A percentile compares a stretch with the other conserved stretches of the same genome.
Conservation (phyloP, 1,140 invertebrate species). For the Zaprionus nigranus region DNA sequence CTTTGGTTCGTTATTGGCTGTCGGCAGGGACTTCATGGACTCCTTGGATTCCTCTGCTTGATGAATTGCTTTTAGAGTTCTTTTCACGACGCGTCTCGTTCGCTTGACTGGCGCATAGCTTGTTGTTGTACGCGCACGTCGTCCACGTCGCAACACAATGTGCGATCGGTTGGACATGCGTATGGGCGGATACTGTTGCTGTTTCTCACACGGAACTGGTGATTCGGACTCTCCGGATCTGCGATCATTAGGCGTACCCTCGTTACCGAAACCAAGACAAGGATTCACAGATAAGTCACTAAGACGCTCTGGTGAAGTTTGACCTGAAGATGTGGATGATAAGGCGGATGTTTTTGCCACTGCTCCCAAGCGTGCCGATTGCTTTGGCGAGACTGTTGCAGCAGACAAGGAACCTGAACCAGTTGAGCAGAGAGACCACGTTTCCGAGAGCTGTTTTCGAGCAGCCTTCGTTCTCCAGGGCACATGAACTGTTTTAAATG, state of each 20-base stretch:
- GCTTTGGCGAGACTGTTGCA: background rate
- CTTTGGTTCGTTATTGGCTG: background rate
- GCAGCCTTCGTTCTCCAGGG: conserved; percentile 73
- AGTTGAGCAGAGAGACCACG: conserved; percentile 22
- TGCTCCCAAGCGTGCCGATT: background rate
- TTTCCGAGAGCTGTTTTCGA: conserved; percentile 60
- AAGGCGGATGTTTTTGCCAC: background rate
- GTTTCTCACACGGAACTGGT: background rate
- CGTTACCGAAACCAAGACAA: conserved; percentile 56
- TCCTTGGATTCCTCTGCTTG: background rate
- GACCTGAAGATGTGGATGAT: conserved; percentile 2
- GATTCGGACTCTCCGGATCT: background rate
- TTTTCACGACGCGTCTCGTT: conserved; percentile 3
- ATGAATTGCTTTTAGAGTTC: background rate
- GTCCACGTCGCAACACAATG: conserved; percentile 23
- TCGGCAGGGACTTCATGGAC: background rate
- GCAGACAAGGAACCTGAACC: background rate
- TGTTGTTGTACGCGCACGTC: conserved; percentile 17
- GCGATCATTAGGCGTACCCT: conserved; percentile 32
- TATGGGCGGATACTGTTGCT: conserved; percentile 41
- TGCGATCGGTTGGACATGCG: background rate
- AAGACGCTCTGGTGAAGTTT: conserved; percentile 27
- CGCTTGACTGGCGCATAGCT: conserved; percentile 38
- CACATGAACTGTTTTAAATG: conserved; percentile 16
- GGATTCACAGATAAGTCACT: conserved; percentile 64